phyloP scores from a whole-genome alignment of 2,888 invertebrate species.

The Trichacis sp. region DNA sequence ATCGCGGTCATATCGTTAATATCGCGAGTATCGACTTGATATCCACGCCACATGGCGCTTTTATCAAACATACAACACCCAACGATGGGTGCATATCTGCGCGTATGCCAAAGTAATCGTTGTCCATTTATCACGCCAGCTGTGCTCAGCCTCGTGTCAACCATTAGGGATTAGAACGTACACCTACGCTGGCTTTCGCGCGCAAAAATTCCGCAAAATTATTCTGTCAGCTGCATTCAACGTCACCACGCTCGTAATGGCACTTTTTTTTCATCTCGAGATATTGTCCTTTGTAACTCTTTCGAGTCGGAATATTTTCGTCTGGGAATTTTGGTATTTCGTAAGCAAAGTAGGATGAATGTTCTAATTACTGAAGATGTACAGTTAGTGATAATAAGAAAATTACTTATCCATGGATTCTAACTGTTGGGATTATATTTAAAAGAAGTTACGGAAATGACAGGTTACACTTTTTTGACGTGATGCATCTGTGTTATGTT shows the following conservation, averaged over 20 bases:
- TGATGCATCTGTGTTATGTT: too few species aligned
- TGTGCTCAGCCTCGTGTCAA: slow-evolving; percentile 52
- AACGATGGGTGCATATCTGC: slow-evolving; percentile 32
- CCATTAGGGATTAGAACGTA: slow-evolving; percentile 45
- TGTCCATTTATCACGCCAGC: slow-evolving; percentile 57
- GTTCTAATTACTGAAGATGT: too few species aligned
- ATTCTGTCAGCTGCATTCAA: slow-evolving; percentile 12
- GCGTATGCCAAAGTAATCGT: slow-evolving; percentile 45
- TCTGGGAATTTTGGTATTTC: too few species aligned
- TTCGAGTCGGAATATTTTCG: not conserved
- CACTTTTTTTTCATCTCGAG: not conserved
- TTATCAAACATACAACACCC: slow-evolving; percentile 31
- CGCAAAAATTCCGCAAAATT: slow-evolving; percentile 26
- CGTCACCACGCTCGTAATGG: not conserved
- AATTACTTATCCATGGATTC: too few species aligned
- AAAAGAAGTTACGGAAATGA: too few species aligned
- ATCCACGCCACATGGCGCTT: slow-evolving; percentile 31
- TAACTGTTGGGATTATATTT: too few species aligned
- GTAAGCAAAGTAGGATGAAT: too few species aligned
- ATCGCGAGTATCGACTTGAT: slow-evolving; percentile 44
- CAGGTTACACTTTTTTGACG: too few species aligned
- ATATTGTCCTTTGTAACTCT: not conserved
- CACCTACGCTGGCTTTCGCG: slow-evolving; percentile 11
- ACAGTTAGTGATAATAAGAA: too few species aligned
- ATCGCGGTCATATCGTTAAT: slow-evolving; percentile 39